A percentile compares a stretch with the other conserved stretches of the same genome.
Conservation (phyloP, 1,140 invertebrate species). For the Hydropsyche tenuis region DNA sequence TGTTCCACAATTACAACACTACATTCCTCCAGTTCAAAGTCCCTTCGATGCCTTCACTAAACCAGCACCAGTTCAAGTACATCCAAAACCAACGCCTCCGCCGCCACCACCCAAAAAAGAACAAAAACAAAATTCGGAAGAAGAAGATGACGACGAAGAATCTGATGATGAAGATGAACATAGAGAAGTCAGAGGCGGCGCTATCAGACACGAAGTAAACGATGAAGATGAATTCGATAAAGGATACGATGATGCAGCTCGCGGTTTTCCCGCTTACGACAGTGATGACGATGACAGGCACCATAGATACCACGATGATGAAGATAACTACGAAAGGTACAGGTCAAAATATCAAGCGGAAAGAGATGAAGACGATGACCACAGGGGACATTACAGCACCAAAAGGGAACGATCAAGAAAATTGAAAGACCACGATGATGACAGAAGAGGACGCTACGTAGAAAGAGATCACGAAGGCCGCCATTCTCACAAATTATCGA, state of each 20-base stretch:
- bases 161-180: constrained; percentile 52
- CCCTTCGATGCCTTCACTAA: constrained; percentile 40
- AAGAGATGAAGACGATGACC: constrained; percentile 38
- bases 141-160: constrained; percentile 53
- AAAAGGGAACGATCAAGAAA: constrained; percentile 26
- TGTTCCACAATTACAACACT: constrained; percentile 44
- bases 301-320: constrained; percentile 29
- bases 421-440: constrained; percentile 33
- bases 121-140: constrained; percentile 52
- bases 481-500: constrained; percentile 21
- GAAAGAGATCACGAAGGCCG: constrained; percentile 29
- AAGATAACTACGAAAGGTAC: constrained; percentile 31
- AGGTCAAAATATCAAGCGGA: constrained; percentile 13
- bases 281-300: constrained; percentile 50
- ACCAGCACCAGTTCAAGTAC: constrained; percentile 1
- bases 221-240: constrained; percentile 60
- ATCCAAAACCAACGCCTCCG: constrained; percentile 22
- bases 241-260: constrained; percentile 58
- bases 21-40: constrained; percentile 36
- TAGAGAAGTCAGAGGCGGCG: constrained; percentile 55
- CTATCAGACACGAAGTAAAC: constrained; percentile 54
- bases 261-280: constrained; percentile 56
- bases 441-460: constrained; percentile 24
- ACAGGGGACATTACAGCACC: constrained; percentile 27
- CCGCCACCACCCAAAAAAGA: constrained; percentile 8